These are phyloP conservation scores for Drosophila formosana DNA, from an alignment of 2,888 invertebrate genomes.

Conservation along the genomic window DNA sequence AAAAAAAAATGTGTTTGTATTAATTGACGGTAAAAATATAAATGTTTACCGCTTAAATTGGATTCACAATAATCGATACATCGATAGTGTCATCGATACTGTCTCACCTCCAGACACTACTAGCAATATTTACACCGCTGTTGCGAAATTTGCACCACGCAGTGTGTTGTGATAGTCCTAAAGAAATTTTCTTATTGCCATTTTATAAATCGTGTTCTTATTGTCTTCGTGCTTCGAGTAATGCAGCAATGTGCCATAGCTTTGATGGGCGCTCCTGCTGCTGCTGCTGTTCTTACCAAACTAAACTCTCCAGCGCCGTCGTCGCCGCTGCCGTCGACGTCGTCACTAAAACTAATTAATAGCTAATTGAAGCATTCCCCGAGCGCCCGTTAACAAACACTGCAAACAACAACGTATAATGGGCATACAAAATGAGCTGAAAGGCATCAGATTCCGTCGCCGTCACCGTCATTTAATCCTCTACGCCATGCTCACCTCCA, in stretches of 20 bases:
- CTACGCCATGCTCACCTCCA: conserved; percentile 78
- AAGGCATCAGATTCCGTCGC: conserved; percentile 60
- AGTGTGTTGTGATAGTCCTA: conserved; percentile 58
- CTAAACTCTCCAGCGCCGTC: conserved; percentile 37
- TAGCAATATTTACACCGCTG: conserved; percentile 22
- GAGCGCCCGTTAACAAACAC: background rate
- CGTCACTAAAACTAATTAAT: conserved; percentile 61
- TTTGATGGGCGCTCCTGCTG: conserved; percentile 74
- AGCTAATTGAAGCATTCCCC: conserved; percentile 51
- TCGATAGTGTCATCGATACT: too few relatives aligned
- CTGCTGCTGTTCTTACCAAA: conserved; percentile 48
- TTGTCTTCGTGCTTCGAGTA: conserved; percentile 56
- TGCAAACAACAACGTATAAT: conserved; percentile 57
- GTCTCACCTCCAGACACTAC: conserved; percentile 8
- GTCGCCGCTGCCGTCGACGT: conserved; percentile 47
- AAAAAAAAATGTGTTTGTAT: too few relatives aligned
- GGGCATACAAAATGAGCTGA: conserved; percentile 77
- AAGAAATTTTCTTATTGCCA: conserved; percentile 27
- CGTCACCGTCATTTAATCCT: conserved; percentile 67
- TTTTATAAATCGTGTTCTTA: conserved; percentile 14
- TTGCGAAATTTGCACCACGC: conserved; percentile 64
- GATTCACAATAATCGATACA: too few relatives aligned
- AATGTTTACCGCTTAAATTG: too few relatives aligned
- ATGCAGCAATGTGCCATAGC: conserved; percentile 78
- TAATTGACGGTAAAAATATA: too few relatives aligned